These are phyloP conservation scores for Zoanthus solanderi DNA, from an alignment of 92 coral and sea anemone species.

Conservation along the genomic window DNA sequence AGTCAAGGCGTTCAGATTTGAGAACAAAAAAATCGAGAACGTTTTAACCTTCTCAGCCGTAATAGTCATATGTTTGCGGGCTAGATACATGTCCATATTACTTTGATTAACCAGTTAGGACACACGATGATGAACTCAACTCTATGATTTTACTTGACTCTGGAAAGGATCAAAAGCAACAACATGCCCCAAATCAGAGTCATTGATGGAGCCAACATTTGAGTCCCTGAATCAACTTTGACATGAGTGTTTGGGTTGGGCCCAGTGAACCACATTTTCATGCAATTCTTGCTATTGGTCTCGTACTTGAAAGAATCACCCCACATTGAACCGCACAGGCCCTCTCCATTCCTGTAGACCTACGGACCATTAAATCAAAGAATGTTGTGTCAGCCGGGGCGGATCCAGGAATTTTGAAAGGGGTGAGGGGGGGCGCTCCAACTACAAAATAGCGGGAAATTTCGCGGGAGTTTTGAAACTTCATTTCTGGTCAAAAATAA, in stretches of 20 bases:
- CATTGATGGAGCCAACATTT: neutral
- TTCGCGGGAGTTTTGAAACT: too few species aligned
- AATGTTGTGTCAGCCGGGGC: neutral
- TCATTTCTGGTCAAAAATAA: too few species aligned
- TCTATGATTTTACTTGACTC: neutral
- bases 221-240: neutral
- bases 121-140: too few species aligned
- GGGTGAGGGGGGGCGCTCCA: too few species aligned
- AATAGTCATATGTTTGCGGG: too few species aligned
- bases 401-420: neutral
- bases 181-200: slow-evolving; percentile 3
- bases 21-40: too few species aligned
- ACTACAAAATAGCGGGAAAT: too few species aligned
- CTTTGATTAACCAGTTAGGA: too few species aligned
- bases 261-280: slow-evolving; percentile 67
- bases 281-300: slow-evolving; percentile 56
- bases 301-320: slow-evolving; percentile 71
- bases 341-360: slow-evolving; percentile 82
- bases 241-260: slow-evolving; percentile 68
- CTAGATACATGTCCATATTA: too few species aligned
- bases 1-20: too few species aligned
- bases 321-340: slow-evolving; percentile 92
- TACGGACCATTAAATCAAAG: slow-evolving; percentile 8
- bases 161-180: neutral
- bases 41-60: too few species aligned